Evolutionary conservation across 2,888 invertebrate genomes (phyloP), one percentile per base, ranked within the genome.

Genomic region (Pantelozetes paolii): DNA sequence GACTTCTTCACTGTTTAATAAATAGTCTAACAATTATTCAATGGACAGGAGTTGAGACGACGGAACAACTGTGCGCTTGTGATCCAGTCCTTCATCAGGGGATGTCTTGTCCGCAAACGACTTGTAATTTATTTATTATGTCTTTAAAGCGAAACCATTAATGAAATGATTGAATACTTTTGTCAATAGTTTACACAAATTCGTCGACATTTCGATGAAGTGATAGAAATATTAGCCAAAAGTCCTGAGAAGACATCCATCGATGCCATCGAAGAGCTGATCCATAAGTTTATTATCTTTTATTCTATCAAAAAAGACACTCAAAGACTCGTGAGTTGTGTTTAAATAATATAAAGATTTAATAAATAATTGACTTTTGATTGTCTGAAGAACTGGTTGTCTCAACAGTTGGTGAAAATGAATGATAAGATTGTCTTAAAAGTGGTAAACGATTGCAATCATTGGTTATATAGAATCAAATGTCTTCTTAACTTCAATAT

Each of bases 21-120:
- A 15, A 54, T n/a, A n/a, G n/a, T 54, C 8, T 54, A 54, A 54
- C 23, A 20, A 20, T 54, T 9, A 20, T 9, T 30, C 30, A 5
- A 59, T 32, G 1, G 11, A 23, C 20, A 67, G 67, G 40, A 67
- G 15, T 67, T 67, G 67, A 2, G 67, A 13, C 67, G 67, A 20
- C 40, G 32, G 26, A 67, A 32, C 20, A 40, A 67, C 79, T 90
- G 92, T 80, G 88, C 92, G 18, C 85, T 91, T 77, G 88, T 89
- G 80, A 88, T 95, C 75, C 94, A 95, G 82, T 90, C 92, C 0
- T 88, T 87, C 82, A 87, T 89, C 9, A 85, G 92, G 75, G 90
- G 92, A 78, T 92, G 89, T 79, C 83, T 91, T 30, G 85, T 86
- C 2, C 77, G 77, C 72, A 73, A 74, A 45, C 64, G 71, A 71